Conservation (phyloP, 2,113 vertebrate genomes). For the Isurus oxyrinchus region DNA sequence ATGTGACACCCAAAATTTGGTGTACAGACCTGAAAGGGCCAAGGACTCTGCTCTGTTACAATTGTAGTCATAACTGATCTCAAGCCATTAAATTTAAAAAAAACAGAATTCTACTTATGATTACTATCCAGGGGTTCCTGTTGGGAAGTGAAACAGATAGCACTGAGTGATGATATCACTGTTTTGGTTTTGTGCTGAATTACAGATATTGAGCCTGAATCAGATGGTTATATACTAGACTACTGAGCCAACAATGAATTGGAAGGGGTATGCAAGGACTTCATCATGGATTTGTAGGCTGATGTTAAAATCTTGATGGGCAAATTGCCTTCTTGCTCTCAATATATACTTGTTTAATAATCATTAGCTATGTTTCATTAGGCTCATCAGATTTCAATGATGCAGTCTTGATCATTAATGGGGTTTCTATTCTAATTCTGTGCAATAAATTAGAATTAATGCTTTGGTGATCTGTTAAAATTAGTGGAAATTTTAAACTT, state of each 20-base stretch:
- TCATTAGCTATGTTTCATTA: not conserved
- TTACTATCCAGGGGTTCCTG: not conserved
- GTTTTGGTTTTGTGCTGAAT: not conserved
- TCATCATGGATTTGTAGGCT: not conserved
- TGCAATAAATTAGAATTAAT: not conserved
- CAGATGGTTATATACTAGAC: not conserved
- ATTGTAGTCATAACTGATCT: not conserved
- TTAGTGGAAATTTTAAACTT: not conserved
- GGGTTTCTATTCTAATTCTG: not conserved
- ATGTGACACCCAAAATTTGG: not conserved
- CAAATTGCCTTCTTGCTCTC: not conserved
- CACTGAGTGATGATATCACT: not conserved
- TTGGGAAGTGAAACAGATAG: not conserved
- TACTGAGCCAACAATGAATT: not conserved
- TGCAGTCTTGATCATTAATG: not conserved
- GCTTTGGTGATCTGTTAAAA: not conserved
- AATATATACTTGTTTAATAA: not conserved
- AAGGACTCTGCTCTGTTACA: not conserved
- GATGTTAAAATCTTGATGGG: not conserved
- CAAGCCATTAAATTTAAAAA: not conserved
- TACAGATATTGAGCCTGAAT: not conserved
- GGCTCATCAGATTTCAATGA: not conserved
- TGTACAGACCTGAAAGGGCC: not conserved
- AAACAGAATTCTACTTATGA: not conserved
- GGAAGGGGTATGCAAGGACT: not conserved